A percentile compares a stretch with the other conserved stretches of the same genome.
These are phyloP conservation scores for Agrochola litura DNA, from an alignment of 2,888 invertebrate species.

Conservation along the genomic window DNA sequence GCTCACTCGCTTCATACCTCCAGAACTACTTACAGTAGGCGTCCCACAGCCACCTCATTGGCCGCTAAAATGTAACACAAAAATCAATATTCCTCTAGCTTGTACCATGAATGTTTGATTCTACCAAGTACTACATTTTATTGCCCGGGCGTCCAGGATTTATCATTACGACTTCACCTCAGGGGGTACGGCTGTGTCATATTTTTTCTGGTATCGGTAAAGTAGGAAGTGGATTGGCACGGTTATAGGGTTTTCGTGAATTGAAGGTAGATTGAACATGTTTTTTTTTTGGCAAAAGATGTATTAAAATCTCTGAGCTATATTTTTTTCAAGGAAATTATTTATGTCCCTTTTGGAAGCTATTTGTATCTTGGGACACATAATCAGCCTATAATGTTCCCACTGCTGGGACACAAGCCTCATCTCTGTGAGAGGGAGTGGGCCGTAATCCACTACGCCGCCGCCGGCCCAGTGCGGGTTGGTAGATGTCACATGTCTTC, in stretches of 20 bases:
- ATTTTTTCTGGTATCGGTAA: constrained; percentile 52
- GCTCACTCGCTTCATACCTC: constrained; percentile 65
- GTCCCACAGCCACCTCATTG: constrained; percentile 73
- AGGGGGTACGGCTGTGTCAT: constrained; percentile 54
- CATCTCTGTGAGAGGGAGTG: neutral
- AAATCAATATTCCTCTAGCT: constrained; percentile 78
- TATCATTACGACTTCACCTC: constrained; percentile 64
- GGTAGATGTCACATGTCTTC: neutral
- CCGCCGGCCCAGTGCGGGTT: too few relatives aligned
- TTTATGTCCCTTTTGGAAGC: too few relatives aligned
- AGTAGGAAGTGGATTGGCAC: constrained; percentile 38
- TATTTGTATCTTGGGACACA: neutral
- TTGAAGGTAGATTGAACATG: neutral
- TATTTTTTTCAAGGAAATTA: neutral
- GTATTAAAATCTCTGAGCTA: rapidly evolving
- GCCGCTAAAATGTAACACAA: constrained; percentile 61
- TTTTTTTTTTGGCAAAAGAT: neutral
- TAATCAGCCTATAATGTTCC: neutral
- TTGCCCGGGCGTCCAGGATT: constrained; percentile 53
- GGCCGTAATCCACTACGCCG: neutral
- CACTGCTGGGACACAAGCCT: neutral
- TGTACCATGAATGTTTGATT: constrained; percentile 80
- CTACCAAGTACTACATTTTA: constrained; percentile 63
- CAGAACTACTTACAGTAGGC: constrained; percentile 66
- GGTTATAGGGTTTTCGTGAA: constrained; percentile 3